Base-by-base conservation (phyloP, 2,113 vertebrate genomes). In the Callorhinus ursinus region DNA sequence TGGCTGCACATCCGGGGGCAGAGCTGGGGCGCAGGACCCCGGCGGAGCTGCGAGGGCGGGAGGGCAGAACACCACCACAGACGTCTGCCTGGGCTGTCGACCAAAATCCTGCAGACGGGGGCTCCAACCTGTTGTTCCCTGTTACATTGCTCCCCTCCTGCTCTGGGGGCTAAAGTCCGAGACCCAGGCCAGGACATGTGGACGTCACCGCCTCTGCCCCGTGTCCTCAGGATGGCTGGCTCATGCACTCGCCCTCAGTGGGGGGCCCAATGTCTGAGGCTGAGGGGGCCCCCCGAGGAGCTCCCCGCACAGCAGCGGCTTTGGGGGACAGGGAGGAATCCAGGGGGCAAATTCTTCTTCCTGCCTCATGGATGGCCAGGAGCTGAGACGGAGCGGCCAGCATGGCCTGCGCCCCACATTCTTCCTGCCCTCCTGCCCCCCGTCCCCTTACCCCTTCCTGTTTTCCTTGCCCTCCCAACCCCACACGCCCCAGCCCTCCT, bases 21-120 rank as follows among this genome's bases (percentile, higher is more conserved):
- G 72, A 67, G 49, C 31, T 26, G 1, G 2, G 12, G 33, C 7
- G 5, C 1, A 2, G 55, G n/a, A 31, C 14, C 4, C 14, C 4
- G 1, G 49, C 53, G 7, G 24, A 28, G 39, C 61, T 63, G 21
- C 4, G 18, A 46, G 61, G 46, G 33, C 19, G 16, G 61, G 21
- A 28, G 55, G 80, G 15, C 18, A 33, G 71, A 7, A 12, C 2
- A 31, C 15, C 65, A 46, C 80, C 3, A 0, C 3, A 7, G 24
- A 2, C 4, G 1, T 39, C 14, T 81, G 77, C 77, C 14, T 0
- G 33, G 71, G 42, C 71, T 7, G 10, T n/a, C 12, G 5, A 74
- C 53, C 63, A 1, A 1, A 28, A 28, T 24, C 2, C 7, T 5
- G 3, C 31, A 13, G 9, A 14, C 4, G 57, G 28, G 46, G 33